A percentile compares a stretch with the other conserved stretches of the same genome.
Conservation (phyloP, 2,113 vertebrate genomes). For the Monopterus albus region DNA sequence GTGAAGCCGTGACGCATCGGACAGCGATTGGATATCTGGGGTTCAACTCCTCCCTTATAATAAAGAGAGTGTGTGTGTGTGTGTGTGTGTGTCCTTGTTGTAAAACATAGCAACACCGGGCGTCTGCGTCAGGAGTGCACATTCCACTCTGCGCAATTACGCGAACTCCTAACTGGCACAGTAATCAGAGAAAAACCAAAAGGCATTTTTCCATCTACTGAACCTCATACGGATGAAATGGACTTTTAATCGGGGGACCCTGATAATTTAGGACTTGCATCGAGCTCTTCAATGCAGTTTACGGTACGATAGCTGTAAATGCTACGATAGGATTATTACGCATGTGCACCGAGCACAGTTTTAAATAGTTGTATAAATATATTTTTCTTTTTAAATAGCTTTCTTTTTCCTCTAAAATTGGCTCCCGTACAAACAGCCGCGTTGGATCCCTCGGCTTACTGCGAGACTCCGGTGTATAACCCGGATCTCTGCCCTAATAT, state of each 20-base stretch:
- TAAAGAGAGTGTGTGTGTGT: constrained; percentile 88
- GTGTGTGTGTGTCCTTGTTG: constrained; percentile 89
- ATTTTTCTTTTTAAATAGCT: constrained; percentile 75
- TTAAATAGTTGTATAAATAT: constrained; percentile 45
- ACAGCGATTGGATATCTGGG: constrained; percentile 92
- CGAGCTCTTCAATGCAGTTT: constrained; percentile 63
- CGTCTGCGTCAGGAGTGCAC: constrained; percentile 85
- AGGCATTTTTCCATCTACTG: constrained; percentile 79
- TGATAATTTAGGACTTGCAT: constrained; percentile 58
- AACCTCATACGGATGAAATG: constrained; percentile 78
- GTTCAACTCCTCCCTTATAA: constrained; percentile 96
- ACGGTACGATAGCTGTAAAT: constrained; percentile 58
- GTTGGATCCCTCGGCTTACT: constrained; percentile 99
- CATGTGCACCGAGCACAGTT: constrained; percentile 78
- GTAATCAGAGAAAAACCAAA: constrained; percentile 80
- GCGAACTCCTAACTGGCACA: constrained; percentile 74
- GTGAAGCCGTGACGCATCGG: constrained; percentile 90
- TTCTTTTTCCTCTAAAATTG: constrained; percentile 94
- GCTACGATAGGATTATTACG: constrained; percentile 59
- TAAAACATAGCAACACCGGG: constrained; percentile 89
- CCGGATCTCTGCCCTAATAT: constrained; percentile 99
- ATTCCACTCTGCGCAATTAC: constrained; percentile 79
- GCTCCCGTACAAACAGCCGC: constrained; percentile 98
- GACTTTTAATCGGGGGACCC: constrained; percentile 74
- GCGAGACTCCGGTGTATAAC: constrained; percentile 99